Percentiles rank a stretch among this genome's conserved stretches.
Evolutionary conservation across 2,888 invertebrate species (phyloP).

Genomic region (Lasioglossum malachurum): DNA sequence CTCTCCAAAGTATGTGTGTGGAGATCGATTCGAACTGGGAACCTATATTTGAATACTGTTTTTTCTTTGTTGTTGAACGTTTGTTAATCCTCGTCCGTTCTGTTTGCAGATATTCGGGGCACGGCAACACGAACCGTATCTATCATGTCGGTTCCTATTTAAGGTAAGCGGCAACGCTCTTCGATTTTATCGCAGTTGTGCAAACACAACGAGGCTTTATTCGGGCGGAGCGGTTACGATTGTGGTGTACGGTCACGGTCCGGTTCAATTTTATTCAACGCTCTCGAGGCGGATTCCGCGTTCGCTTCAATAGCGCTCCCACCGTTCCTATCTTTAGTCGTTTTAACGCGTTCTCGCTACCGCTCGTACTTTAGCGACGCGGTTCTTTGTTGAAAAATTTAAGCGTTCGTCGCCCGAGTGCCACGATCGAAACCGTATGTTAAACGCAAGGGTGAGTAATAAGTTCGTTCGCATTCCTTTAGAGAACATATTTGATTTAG

Average conservation of each 20-base stretch:
- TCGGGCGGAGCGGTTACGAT: conserved; percentile 1
- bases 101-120: conserved; percentile 79
- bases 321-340: neutral
- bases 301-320: conserved; percentile 9
- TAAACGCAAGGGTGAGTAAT: neutral
- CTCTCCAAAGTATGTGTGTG: neutral
- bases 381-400: neutral
- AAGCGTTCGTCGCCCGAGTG: neutral
- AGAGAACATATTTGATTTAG: neutral
- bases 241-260: conserved; percentile 19
- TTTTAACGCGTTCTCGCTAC: neutral
- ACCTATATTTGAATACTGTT: neutral
- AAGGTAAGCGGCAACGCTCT: conserved; percentile 71
- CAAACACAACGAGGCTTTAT: conserved; percentile 7
- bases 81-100: conserved; percentile 14
- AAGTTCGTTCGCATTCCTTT: neutral
- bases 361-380: neutral
- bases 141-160: conserved; percentile 78
- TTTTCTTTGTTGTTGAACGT: neutral
- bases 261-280: conserved; percentile 15
- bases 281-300: neutral
- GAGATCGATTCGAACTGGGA: neutral
- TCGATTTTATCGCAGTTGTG: conserved; percentile 8
- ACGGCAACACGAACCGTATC: conserved; percentile 73
- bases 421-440: neutral